Evolutionary conservation across 2,797 vertebrate genomes (phyloP).

Genomic region (Coregonus suidteri): DNA sequence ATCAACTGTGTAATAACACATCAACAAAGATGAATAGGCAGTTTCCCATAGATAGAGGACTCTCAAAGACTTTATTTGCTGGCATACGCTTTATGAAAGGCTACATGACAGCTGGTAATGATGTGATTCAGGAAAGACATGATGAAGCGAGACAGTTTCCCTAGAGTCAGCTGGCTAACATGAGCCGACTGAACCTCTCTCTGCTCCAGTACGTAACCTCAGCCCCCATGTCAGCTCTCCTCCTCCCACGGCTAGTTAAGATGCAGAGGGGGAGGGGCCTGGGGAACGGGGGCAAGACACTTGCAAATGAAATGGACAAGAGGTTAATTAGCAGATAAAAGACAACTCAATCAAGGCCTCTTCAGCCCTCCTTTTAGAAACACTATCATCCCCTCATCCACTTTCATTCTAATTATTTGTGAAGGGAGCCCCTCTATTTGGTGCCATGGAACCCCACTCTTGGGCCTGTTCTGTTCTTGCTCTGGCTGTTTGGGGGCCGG

Average conservation of each 20-base stretch:
- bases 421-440: background rate
- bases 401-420: slow-evolving; percentile 3
- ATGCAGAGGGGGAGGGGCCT: slow-evolving; percentile 6
- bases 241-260: slow-evolving; percentile 5
- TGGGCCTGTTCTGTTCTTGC: background rate
- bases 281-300: background rate
- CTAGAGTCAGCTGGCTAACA: too few relatives aligned
- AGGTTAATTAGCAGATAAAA: slow-evolving; percentile 53
- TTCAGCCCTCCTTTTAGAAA: too few relatives aligned
- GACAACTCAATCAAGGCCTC: slow-evolving; percentile 24
- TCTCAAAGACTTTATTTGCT: too few relatives aligned
- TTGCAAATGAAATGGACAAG: slow-evolving; percentile 31
- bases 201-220: too few relatives aligned
- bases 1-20: background rate
- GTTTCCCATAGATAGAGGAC: too few relatives aligned
- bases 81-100: too few relatives aligned
- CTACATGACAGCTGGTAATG: too few relatives aligned
- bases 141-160: too few relatives aligned
- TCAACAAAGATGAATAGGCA: background rate
- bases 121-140: too few relatives aligned
- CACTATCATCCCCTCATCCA: too few relatives aligned
- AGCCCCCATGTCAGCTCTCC: background rate
- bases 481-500: too few relatives aligned
- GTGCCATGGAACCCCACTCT: slow-evolving; percentile 13
- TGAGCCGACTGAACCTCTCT: too few relatives aligned